Evolutionary conservation across 2,888 invertebrate genomes (phyloP).

Genomic region (Choreutis nemorana): DNA sequence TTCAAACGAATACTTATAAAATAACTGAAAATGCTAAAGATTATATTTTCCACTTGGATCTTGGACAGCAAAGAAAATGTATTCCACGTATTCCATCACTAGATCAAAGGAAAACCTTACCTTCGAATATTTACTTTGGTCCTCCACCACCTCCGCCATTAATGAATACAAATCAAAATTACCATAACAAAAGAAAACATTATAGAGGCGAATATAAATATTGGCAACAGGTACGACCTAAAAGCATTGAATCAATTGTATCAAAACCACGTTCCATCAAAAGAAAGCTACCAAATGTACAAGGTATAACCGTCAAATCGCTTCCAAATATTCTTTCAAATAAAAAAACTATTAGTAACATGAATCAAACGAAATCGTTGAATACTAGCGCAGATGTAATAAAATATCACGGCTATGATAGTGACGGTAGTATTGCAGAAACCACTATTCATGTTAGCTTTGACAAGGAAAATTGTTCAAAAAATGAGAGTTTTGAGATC

Average conservation of each 20-base stretch:
- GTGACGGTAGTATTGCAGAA: conserved; percentile 57
- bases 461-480: conserved; percentile 30
- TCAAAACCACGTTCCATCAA: conserved; percentile 13
- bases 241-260: conserved; percentile 15
- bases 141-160: conserved; percentile 10
- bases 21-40: conserved; percentile 32
- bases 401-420: conserved; percentile 60
- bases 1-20: conserved; percentile 32
- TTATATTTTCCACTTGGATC: conserved; percentile 27
- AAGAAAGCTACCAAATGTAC: conserved; percentile 22
- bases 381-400: neutral
- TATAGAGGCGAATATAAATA: conserved; percentile 4
- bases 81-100: too few relatives aligned
- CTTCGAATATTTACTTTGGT: conserved; percentile 16
- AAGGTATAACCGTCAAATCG: conserved; percentile 10
- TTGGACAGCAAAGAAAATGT: too few relatives aligned
- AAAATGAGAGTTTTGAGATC: conserved; percentile 8
- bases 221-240: conserved; percentile 8
- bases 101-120: too few relatives aligned
- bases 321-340: neutral
- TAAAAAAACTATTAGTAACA: neutral
- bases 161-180: conserved; percentile 4
- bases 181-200: conserved; percentile 12
- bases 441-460: conserved; percentile 56
- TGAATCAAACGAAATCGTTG: neutral